A percentile compares a stretch with the other conserved stretches of the same genome.
These are phyloP conservation scores for Apantesis nais DNA, from an alignment of 2,888 invertebrate species.

Conservation along the genomic window DNA sequence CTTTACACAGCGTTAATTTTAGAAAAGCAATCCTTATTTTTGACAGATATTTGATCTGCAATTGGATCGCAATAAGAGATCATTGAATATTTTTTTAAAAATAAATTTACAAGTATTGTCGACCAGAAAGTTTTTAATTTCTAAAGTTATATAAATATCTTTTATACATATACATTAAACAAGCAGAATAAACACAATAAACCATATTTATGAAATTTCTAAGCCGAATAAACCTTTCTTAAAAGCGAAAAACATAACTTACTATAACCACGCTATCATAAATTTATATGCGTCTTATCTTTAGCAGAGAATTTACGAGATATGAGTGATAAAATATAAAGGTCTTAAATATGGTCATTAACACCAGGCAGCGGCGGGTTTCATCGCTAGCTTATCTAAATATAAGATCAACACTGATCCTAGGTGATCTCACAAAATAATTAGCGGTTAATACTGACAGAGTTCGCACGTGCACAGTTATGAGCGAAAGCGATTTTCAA, in stretches of 20 bases:
- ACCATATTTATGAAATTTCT: neutral
- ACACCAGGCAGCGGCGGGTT: conserved; percentile 36
- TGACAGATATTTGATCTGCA: too few species aligned
- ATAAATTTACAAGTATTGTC: too few species aligned
- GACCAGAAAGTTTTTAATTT: too few species aligned
- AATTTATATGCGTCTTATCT: conserved; percentile 38
- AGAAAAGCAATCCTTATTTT: too few species aligned
- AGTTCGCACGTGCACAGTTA: conserved; percentile 25
- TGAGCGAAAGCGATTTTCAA: conserved; percentile 28
- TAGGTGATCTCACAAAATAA: conserved; percentile 61
- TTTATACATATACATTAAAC: neutral
- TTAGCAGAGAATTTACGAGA: conserved; percentile 30
- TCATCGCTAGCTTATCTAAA: conserved; percentile 52
- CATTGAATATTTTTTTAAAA: too few species aligned
- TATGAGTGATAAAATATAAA: conserved; percentile 40
- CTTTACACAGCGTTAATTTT: too few species aligned
- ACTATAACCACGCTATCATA: conserved; percentile 21
- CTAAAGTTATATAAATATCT: too few species aligned
- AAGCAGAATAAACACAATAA: neutral
- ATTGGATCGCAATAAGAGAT: too few species aligned
- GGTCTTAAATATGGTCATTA: conserved; percentile 45
- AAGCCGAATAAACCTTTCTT: neutral
- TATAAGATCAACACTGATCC: conserved; percentile 53
- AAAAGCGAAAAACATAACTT: conserved; percentile 6
- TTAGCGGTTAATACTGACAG: conserved; percentile 56